Evolutionary conservation across 1,140 invertebrate genomes (phyloP).

Genomic region (Homalodisca vitripennis): DNA sequence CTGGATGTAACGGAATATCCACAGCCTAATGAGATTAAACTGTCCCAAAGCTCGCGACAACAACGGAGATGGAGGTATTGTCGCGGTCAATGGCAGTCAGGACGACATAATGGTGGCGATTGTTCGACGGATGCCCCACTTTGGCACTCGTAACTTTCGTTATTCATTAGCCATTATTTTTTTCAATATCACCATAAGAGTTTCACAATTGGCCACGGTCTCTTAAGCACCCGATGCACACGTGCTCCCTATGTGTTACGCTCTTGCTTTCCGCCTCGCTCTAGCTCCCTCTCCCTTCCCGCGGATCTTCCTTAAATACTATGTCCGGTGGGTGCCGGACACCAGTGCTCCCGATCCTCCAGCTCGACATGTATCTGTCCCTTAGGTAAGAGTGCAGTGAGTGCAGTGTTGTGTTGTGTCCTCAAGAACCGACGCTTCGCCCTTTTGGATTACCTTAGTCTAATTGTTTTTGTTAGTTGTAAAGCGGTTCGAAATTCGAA

Average conservation of each 20-base stretch:
- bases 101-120: not conserved
- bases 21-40: too few species aligned
- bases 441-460: too few species aligned
- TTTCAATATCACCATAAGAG: conserved; percentile 14
- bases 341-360: not conserved
- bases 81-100: too few species aligned
- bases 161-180: conserved; percentile 24
- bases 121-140: not conserved
- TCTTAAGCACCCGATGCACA: conserved; percentile 22
- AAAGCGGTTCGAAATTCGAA: too few species aligned
- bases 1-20: too few species aligned
- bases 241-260: conserved; percentile 7
- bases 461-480: too few species aligned
- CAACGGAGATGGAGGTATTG: too few species aligned
- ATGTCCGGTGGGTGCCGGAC: conserved; percentile 6
- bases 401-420: too few species aligned
- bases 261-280: conserved; percentile 17
- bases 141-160: conserved; percentile 7
- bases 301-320: not conserved
- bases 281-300: not conserved
- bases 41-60: too few species aligned
- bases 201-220: conserved; percentile 23
- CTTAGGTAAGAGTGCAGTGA: not conserved
- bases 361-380: not conserved
- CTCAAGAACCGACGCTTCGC: too few species aligned